Evolutionary conservation across 2,888 invertebrate genomes (phyloP).

Genomic region (Endomychus coccineus): DNA sequence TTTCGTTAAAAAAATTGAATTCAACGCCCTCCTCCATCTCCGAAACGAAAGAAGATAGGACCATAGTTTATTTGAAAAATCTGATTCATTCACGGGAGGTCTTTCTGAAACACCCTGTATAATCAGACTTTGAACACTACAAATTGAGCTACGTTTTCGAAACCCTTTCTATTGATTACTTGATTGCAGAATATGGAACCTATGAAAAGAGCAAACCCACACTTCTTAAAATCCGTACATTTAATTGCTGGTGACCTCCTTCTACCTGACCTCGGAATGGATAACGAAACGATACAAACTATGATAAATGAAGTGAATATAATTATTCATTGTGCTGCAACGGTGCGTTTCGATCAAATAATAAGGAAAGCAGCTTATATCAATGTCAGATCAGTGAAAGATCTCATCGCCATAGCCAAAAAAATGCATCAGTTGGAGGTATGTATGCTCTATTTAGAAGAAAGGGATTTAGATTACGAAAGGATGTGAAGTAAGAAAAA

Average conservation of each 20-base stretch:
- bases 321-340: constrained; percentile 70
- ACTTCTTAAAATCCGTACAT: constrained; percentile 49
- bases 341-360: constrained; percentile 67
- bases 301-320: constrained; percentile 51
- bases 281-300: constrained; percentile 45
- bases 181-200: constrained; percentile 48
- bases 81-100: too few species aligned
- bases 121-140: too few species aligned
- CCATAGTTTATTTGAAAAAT: too few species aligned
- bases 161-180: too few species aligned
- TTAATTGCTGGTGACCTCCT: constrained; percentile 51
- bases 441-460: too few species aligned
- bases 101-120: too few species aligned
- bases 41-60: too few species aligned
- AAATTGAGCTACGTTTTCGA: too few species aligned
- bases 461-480: too few species aligned
- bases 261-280: constrained; percentile 47
- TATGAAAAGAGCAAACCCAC: constrained; percentile 46
- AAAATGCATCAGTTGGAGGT: constrained; percentile 59
- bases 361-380: constrained; percentile 57
- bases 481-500: too few species aligned
- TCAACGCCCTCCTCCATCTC: too few species aligned
- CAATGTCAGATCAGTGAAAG: constrained; percentile 60
- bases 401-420: constrained; percentile 57
- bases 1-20: too few species aligned